phyloP scores from a whole-genome alignment of 2,113 vertebrate genomes.

The Oreochromis aureus region DNA sequence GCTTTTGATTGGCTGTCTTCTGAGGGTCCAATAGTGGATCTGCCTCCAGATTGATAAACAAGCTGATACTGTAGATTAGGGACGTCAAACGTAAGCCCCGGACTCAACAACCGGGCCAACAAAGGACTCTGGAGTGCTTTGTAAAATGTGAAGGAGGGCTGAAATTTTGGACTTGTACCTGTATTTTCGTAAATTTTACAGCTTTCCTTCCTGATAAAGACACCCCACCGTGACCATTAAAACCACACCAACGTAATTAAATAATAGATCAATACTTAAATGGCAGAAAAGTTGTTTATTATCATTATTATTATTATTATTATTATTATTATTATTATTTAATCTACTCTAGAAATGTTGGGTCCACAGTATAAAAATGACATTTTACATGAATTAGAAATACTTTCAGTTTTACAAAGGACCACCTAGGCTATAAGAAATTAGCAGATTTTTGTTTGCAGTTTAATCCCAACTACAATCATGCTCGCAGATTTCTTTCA shows the following conservation, averaged over 20 bases:
- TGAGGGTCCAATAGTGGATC: not conserved
- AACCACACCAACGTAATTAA: not conserved
- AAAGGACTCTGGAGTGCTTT: not conserved
- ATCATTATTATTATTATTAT: too few relatives aligned
- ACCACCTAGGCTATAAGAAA: not conserved
- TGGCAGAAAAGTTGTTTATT: not conserved
- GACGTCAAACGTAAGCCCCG: not conserved
- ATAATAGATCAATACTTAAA: not conserved
- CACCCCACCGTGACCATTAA: not conserved
- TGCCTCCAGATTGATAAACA: not conserved
- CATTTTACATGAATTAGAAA: not conserved
- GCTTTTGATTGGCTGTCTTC: slow-evolving; percentile 18
- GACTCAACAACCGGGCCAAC: not conserved
- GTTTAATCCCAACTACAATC: not conserved
- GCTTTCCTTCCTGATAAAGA: not conserved
- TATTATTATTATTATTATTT: not conserved
- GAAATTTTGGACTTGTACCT: not conserved
- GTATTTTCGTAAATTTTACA: not conserved
- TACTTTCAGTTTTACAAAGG: not conserved
- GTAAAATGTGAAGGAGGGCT: not conserved
- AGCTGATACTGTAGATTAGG: not conserved
- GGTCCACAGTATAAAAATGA: not conserved
- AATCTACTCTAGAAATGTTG: not conserved
- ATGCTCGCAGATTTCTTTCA: not conserved
- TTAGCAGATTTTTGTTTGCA: not conserved